Evolutionary conservation across 2,797 vertebrate genomes (phyloP), one percentile per base, ranked within the genome.

Genomic region (Gila robusta): DNA sequence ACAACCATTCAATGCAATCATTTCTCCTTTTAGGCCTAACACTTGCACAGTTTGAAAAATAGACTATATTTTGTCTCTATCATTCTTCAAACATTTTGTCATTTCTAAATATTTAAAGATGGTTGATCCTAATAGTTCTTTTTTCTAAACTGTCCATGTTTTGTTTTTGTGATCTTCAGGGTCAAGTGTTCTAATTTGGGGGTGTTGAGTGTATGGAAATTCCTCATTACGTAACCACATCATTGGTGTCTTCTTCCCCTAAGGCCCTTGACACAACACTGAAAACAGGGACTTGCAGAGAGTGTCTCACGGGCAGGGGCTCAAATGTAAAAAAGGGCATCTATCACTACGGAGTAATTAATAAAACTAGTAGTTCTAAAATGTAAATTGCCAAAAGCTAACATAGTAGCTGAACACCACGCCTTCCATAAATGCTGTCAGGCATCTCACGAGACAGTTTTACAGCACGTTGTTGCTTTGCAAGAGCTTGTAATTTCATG

Each of bases 151-250:
- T 6, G 19, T 32, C 5, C 8, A 49, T 47, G 41, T 74, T 64
- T 52, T 77, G 47, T 21, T 74, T 74, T 77, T 77, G 49, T 77
- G 28, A 77, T 52, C 52, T 56, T 56, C 49, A 77, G 49, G 49
- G 10, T 54, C 19, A 54, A 35, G 73, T 54, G 73, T 77, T 16
- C 19, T 77, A 11, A 32, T 2, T 28, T 47, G 66, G 32, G 17
- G 32, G 16, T 74, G 44, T 49, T 52, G 9, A 37, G 1, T 56
- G 16, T 32, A 10, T 35, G 28, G 73, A 54, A 32, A 76, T 49
- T 73, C 71, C 71, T 49, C 71, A 49, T 35, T 37, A 54, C 5
- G 1, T 54, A 23, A 19, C 49, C 28, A 37, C 32, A 56, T 54
- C 7, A 35, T 67, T 19, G 8, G 66, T 35, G 28, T 66, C 64